Evolutionary conservation across 2,888 invertebrate genomes (phyloP).

Genomic region (Minunthozetes semirufus): DNA sequence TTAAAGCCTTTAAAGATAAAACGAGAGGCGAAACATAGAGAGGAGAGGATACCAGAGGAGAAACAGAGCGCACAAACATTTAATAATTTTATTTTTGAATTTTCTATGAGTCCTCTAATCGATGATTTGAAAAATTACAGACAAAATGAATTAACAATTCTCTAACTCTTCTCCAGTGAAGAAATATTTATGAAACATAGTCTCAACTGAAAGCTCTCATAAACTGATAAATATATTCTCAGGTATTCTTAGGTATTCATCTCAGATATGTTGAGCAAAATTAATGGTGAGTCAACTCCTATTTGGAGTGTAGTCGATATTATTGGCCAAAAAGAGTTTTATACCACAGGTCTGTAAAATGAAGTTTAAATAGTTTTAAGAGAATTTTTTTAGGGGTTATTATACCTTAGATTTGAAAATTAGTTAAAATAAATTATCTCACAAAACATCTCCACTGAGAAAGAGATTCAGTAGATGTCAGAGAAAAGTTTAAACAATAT

Average conservation of each 20-base stretch:
- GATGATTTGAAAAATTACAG: conserved; percentile 16
- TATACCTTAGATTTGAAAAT: conserved; percentile 26
- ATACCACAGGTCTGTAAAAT: background rate
- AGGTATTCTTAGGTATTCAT: too few species aligned
- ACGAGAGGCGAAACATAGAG: conserved; percentile 14
- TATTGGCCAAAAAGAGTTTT: conserved; percentile 23
- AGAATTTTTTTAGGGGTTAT: conserved; percentile 15
- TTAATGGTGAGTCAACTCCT: conserved; percentile 23
- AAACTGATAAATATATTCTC: conserved; percentile 14
- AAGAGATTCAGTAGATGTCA: conserved; percentile 23
- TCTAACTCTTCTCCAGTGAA: background rate
- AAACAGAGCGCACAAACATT: background rate
- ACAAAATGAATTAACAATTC: conserved; percentile 20
- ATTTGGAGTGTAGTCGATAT: conserved; percentile 10
- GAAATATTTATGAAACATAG: background rate
- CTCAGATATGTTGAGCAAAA: conserved; percentile 15
- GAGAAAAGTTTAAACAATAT: conserved; percentile 12
- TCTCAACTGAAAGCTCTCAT: background rate
- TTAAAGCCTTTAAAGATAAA: conserved; percentile 5
- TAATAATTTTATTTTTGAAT: background rate
- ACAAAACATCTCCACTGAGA: conserved; percentile 22
- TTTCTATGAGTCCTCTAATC: background rate
- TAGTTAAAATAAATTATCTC: conserved; percentile 26
- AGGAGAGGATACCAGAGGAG: conserved; percentile 21
- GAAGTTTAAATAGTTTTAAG: background rate